Conservation (phyloP, 2,888 invertebrate genomes). For the Apoderus coryli region DNA sequence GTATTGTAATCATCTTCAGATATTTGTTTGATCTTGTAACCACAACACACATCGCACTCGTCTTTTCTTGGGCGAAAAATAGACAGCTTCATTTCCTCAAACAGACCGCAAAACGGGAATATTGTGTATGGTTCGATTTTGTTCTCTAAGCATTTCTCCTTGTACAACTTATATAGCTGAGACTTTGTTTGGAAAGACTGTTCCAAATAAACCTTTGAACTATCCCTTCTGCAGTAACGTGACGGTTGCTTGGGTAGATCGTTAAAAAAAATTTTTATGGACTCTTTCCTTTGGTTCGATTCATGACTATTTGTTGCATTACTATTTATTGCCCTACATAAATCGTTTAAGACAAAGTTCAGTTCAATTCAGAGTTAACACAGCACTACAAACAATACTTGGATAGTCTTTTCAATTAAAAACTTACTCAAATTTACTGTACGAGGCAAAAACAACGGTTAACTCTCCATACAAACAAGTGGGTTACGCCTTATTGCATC, state of each 20-base stretch:
- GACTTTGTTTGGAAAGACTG: slow-evolving; percentile 9
- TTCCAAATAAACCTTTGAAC: slow-evolving; percentile 10
- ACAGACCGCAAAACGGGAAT: slow-evolving; percentile 6
- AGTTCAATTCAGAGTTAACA: slow-evolving; percentile 1
- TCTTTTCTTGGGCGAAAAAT: slow-evolving; percentile 3
- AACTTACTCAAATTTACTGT: not conserved
- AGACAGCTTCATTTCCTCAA: slow-evolving; percentile 2
- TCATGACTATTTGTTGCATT: no score
- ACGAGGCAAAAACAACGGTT: not conserved
- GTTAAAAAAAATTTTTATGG: slow-evolving; percentile 5
- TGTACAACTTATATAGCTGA: slow-evolving; percentile 10
- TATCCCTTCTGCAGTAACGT: slow-evolving; percentile 10
- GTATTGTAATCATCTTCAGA: slow-evolving; percentile 8
- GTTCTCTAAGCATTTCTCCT: slow-evolving; percentile 7
- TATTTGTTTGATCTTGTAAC: slow-evolving; percentile 7
- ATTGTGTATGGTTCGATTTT: slow-evolving; percentile 5
- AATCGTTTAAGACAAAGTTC: not conserved
- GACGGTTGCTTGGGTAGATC: slow-evolving; percentile 6
- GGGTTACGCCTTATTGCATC: slow-evolving; percentile 2
- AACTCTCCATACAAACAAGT: not conserved
- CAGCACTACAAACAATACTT: not conserved
- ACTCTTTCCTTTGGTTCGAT: slow-evolving; percentile 2
- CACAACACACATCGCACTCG: slow-evolving; percentile 3
- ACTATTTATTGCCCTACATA: no score
- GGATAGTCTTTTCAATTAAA: not conserved